A percentile compares a stretch with the other conserved stretches of the same genome.
Conservation (phyloP, 92 coral and sea anemone species). For the Siderastrea radians region DNA sequence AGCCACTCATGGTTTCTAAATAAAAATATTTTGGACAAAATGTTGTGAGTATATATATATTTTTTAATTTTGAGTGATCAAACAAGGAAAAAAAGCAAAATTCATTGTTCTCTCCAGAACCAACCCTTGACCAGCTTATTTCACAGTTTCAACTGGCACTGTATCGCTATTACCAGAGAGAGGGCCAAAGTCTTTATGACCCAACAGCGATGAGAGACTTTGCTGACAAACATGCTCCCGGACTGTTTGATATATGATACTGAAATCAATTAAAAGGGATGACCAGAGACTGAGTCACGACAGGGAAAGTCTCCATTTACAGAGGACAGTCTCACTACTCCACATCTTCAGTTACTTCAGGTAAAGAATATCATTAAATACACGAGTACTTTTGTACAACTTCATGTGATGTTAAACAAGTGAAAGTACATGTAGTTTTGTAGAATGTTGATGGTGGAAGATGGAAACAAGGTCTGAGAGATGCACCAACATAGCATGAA, state of each 20-base stretch:
- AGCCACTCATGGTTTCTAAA: too few species aligned
- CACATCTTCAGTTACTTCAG: slow-evolving; percentile 52
- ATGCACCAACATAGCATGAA: too few species aligned
- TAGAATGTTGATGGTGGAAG: too few species aligned
- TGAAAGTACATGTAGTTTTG: too few species aligned
- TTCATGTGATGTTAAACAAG: too few species aligned
- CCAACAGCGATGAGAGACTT: slow-evolving; percentile 23
- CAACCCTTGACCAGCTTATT: slow-evolving; percentile 36
- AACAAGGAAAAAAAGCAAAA: too few species aligned
- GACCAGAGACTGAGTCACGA: slow-evolving; percentile 43
- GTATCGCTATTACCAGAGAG: background rate
- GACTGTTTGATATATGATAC: slow-evolving; percentile 38
- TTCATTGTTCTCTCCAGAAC: slow-evolving; percentile 13
- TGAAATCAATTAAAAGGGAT: slow-evolving; percentile 34
- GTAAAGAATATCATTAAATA: background rate
- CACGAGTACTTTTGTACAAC: too few species aligned
- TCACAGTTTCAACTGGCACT: slow-evolving; percentile 35
- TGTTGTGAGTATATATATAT: too few species aligned
- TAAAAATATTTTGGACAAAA: too few species aligned
- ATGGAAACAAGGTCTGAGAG: too few species aligned
- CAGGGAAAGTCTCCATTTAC: slow-evolving; percentile 41
- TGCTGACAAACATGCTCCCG: slow-evolving; percentile 41
- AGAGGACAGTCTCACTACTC: slow-evolving; percentile 50
- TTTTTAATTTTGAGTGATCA: too few species aligned
- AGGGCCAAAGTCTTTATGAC: slow-evolving; percentile 24